phyloP scores from a whole-genome alignment of 1,140 invertebrate species.

The Battus philenor region DNA sequence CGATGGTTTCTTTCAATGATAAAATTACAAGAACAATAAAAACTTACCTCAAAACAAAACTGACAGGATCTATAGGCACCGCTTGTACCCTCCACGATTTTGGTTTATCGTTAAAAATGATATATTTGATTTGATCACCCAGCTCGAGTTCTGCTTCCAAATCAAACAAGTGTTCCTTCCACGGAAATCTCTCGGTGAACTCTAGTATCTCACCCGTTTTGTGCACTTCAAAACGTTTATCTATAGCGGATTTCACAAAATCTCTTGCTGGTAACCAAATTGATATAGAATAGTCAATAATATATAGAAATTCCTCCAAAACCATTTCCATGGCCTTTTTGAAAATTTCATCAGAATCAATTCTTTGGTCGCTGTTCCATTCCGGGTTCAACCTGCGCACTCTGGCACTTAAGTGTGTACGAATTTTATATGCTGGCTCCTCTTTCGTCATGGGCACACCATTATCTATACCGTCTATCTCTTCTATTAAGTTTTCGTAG shows the following conservation, averaged over 20 bases:
- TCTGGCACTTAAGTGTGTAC: constrained; percentile 85
- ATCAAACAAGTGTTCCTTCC: constrained; percentile 91
- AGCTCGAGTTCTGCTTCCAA: constrained; percentile 87
- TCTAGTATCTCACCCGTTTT: constrained; percentile 87
- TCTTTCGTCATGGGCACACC: constrained; percentile 88
- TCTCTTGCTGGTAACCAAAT: constrained; percentile 91
- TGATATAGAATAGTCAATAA: constrained; percentile 81
- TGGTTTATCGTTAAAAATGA: constrained; percentile 81
- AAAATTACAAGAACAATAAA: no score
- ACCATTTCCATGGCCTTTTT: constrained; percentile 87
- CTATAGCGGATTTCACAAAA: constrained; percentile 83
- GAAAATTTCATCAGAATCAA: constrained; percentile 79
- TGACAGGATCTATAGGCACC: constrained; percentile 83
- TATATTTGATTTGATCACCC: constrained; percentile 83
- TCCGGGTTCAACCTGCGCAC: constrained; percentile 88
- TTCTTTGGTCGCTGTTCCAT: constrained; percentile 85
- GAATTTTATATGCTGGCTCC: constrained; percentile 88
- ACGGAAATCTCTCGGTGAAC: constrained; percentile 84
- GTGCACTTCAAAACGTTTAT: constrained; percentile 80
- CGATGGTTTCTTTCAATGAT: no score
- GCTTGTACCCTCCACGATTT: constrained; percentile 87
- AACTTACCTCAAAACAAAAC: constrained; percentile 87
- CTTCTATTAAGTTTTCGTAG: constrained; percentile 94
- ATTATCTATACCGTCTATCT: constrained; percentile 98
- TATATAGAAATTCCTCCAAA: constrained; percentile 87